Percentiles rank a stretch among this genome's conserved stretches.
These are phyloP conservation scores for Coregonus sp. DNA, from an alignment of 2,797 vertebrate species.

Conservation along the genomic window DNA sequence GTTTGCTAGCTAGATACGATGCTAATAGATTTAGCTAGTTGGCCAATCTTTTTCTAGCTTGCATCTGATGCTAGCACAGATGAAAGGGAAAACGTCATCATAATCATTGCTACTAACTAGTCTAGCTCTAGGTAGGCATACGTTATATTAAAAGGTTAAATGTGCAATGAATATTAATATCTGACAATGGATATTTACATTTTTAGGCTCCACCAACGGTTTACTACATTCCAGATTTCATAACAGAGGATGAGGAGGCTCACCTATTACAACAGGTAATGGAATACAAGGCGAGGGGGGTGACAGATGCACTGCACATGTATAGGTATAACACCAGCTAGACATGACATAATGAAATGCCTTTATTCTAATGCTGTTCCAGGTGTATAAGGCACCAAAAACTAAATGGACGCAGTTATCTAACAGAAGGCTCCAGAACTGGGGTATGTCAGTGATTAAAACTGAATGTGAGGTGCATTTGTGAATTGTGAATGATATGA, in stretches of 20 bases:
- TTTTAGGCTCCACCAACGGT: conserved; percentile 74
- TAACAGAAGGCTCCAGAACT: conserved; percentile 88
- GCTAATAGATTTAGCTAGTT: background rate
- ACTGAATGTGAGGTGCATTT: background rate
- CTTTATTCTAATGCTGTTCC: conserved; percentile 22
- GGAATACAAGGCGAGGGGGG: background rate
- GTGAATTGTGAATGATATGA: background rate
- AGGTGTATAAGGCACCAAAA: conserved; percentile 87
- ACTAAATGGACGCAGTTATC: conserved; percentile 92
- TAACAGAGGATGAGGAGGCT: conserved; percentile 81
- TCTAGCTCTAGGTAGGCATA: background rate
- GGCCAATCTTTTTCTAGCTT: background rate
- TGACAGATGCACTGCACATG: background rate
- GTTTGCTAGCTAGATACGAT: background rate
- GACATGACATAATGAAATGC: no score
- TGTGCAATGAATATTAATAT: background rate
- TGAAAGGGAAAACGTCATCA: no score
- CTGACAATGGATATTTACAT: conserved; percentile 1
- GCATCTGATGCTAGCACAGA: background rate
- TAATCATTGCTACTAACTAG: background rate
- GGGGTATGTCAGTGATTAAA: conserved; percentile 73
- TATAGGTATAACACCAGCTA: no score
- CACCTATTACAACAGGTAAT: conserved; percentile 77
- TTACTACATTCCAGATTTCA: conserved; percentile 87
- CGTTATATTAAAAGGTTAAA: background rate